A percentile compares a stretch with the other conserved stretches of the same genome.
Conservation (phyloP, 2,113 vertebrate species). For the Bothrops jararaca region DNA sequence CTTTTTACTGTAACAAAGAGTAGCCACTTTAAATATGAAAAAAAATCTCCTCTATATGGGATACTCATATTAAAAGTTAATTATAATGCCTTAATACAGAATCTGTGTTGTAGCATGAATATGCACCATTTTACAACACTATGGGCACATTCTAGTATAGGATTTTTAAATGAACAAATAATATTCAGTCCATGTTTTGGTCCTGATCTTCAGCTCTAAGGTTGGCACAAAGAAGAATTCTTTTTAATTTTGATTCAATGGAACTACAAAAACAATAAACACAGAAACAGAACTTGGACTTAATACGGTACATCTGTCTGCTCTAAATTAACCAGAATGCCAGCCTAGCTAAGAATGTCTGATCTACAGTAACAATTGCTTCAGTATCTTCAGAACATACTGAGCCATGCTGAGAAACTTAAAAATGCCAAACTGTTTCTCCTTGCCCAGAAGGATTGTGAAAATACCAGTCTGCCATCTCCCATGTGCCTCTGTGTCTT, state of each 20-base stretch:
- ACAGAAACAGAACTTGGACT: not conserved
- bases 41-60: not conserved
- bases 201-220: not conserved
- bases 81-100: not conserved
- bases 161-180: not conserved
- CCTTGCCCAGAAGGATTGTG: not conserved
- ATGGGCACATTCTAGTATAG: not conserved
- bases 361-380: not conserved
- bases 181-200: not conserved
- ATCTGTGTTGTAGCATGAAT: not conserved
- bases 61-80: not conserved
- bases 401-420: not conserved
- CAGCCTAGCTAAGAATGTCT: not conserved
- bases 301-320: not conserved
- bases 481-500: not conserved
- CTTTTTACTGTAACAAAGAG: not conserved
- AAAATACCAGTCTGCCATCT: not conserved
- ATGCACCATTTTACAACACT: not conserved
- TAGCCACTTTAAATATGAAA: not conserved
- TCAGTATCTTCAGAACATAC: not conserved
- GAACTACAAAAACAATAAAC: not conserved
- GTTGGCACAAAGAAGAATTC: not conserved
- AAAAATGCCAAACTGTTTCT: not conserved
- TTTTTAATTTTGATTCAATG: not conserved
- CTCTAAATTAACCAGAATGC: not conserved